Base-by-base conservation (phyloP, 2,113 vertebrate genomes). In the Nothocercus julius region DNA sequence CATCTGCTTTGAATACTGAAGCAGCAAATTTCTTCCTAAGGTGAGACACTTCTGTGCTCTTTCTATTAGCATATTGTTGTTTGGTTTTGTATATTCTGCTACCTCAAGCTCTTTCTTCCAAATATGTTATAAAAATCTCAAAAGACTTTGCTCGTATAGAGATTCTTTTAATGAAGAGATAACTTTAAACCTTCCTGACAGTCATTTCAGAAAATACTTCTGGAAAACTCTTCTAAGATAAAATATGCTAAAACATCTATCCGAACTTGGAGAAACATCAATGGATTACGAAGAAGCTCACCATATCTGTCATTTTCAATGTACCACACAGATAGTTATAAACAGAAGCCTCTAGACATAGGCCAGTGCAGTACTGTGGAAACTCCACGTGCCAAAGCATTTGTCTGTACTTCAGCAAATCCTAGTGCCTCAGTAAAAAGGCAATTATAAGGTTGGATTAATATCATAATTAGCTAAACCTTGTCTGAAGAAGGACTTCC, bases 81-180 rank as follows among this genome's bases (percentile, higher is more conserved):
- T 94, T 97, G 38, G 51, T 85, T 96, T 95, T 79, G 25, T 85
- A 32, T 73, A 81, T 96, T 96, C 76, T 67, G 28, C 83, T 89
- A 83, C 44, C 42, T 95, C 6, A 58, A 95, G 68, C 47, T 95
- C 42, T 94, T 94, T 92, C 8, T 94, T 78, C 59, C 59, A 93
- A 96, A 15, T 27, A 61, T 42, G 5, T 22, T 92, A 80, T 64
- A 77, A 89, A 87, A 96, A 96, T 47, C 77, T 95, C 85, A 87
- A 62, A 90, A 87, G 30, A 21, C 42, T 69, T 82, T 54, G 5
- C 13, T 82, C 32, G n/a, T 74, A 36, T 68, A 79, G 58, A 87
- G 89, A 80, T 85, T 75, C 70, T 75, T 96, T 89, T 90, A 97
- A 92, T 92, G 70, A 94, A 95, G 93, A 90, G 96, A 88, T 92